phyloP scores from a whole-genome alignment of 2,113 vertebrate species.

The Tursiops truncatus region DNA sequence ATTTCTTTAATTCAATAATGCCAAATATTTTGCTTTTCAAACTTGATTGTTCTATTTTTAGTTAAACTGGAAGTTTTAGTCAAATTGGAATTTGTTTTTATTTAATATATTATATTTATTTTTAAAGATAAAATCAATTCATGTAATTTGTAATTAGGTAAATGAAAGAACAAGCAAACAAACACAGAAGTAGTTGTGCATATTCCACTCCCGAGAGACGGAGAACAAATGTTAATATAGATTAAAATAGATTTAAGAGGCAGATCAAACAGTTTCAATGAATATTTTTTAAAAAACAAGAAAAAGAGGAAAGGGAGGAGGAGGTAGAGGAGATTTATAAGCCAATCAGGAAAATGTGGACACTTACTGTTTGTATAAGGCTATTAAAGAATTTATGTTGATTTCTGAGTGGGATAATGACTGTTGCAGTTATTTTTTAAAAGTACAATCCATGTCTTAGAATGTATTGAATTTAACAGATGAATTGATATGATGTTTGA shows the following conservation, averaged over 20 bases:
- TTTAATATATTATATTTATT: background rate
- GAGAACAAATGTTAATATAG: background rate
- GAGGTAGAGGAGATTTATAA: background rate
- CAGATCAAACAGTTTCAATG: background rate
- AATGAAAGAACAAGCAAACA: background rate
- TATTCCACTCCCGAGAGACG: background rate
- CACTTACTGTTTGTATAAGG: background rate
- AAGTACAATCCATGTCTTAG: background rate
- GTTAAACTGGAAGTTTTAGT: background rate
- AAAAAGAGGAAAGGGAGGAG: background rate
- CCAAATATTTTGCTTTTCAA: background rate
- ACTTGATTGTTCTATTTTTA: background rate
- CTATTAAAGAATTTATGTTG: background rate
- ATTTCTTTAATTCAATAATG: background rate
- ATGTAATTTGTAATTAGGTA: constrained; percentile 5
- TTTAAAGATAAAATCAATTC: constrained; percentile 20
- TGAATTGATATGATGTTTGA: background rate
- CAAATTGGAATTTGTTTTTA: constrained; percentile 3
- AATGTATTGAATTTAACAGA: background rate
- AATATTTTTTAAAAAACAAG: background rate
- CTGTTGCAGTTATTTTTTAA: background rate
- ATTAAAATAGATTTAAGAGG: background rate
- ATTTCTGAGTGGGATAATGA: background rate
- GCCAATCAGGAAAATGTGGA: background rate
- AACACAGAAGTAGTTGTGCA: background rate